Evolutionary conservation across 2,113 vertebrate genomes (phyloP), one percentile per base, ranked within the genome.

Genomic region (Budorcas taxicolor): DNA sequence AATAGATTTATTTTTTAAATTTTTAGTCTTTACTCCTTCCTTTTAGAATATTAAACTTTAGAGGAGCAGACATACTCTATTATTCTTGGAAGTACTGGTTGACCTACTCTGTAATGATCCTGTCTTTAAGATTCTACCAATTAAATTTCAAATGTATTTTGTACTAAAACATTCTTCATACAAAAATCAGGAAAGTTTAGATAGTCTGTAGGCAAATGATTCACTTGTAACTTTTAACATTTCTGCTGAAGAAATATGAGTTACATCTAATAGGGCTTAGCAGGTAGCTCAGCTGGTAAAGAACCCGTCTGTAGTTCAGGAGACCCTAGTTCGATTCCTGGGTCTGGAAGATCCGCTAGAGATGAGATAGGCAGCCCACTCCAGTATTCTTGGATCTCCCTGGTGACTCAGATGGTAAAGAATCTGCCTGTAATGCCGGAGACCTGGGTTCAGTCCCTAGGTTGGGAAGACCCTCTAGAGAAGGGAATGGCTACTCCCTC

Each of bases 91-190:
- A 45, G 17, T 71, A 71, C 29, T 71, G 6, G 14, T 15, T 33
- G 27, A 62, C 21, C 21, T 13, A 47, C 21, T 64, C 36, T 36
- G 23, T 50, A 16, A 47, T 57, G 36, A 52, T 43, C 78, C 53
- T 16, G 7, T 86, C 55, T 78, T 95, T 91, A 95, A 60, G 27
- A 78, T 78, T 12, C 36, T 91, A 55, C 21, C 15, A 53, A n/a
- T 84, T 53, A 96, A 93, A 89, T 84, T 3, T 84, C 52, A 83
- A 71, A 83, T 89, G 31, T 84, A 50, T 31, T 67, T 96, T 96
- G 12, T 94, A 78, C 15, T 52, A 83, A 4, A 71, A 3, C 9
- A 45, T 58, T 58, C 14, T 64, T 87, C 74, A 87, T 7, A 53
- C 27, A 85, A 53, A 92, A 91, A 36, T 67, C 31, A 81, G 17